A percentile compares a stretch with the other conserved stretches of the same genome.
Conservation (phyloP, 2,797 vertebrate genomes). For the Lemur catta region DNA sequence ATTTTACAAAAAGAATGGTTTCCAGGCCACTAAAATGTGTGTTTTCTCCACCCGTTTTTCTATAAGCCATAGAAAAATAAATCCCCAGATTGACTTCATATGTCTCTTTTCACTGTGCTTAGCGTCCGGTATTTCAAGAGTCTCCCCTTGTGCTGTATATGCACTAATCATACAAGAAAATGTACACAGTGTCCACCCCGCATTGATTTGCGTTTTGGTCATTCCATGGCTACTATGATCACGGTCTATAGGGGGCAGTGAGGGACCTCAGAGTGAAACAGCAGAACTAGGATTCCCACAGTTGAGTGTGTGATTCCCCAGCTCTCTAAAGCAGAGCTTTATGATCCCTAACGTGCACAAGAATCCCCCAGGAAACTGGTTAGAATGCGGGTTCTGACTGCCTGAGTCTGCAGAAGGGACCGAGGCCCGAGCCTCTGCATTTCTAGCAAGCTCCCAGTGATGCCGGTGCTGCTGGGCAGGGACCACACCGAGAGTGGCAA, state of each 20-base stretch:
- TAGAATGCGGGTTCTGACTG: not conserved
- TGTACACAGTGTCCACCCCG: not conserved
- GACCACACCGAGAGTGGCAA: not conserved
- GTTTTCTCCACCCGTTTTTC: not conserved
- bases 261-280: conserved; percentile 65
- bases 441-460: not conserved
- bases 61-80: not conserved
- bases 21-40: not conserved
- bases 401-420: not conserved
- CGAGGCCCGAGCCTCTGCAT: not conserved
- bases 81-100: not conserved
- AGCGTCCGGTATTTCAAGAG: not conserved
- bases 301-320: fast-evolving
- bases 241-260: conserved; percentile 79
- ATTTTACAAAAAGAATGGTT: not conserved
- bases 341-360: fast-evolving
- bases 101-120: not conserved
- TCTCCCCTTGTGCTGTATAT: not conserved
- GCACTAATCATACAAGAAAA: not conserved
- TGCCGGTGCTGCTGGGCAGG: too few species aligned
- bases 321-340: not conserved
- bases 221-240: conserved; percentile 58
- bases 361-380: not conserved
- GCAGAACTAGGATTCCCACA: not conserved
- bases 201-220: not conserved